These are phyloP conservation scores for Tiliacea aurago DNA, from an alignment of 2,888 invertebrate species.

Conservation along the genomic window DNA sequence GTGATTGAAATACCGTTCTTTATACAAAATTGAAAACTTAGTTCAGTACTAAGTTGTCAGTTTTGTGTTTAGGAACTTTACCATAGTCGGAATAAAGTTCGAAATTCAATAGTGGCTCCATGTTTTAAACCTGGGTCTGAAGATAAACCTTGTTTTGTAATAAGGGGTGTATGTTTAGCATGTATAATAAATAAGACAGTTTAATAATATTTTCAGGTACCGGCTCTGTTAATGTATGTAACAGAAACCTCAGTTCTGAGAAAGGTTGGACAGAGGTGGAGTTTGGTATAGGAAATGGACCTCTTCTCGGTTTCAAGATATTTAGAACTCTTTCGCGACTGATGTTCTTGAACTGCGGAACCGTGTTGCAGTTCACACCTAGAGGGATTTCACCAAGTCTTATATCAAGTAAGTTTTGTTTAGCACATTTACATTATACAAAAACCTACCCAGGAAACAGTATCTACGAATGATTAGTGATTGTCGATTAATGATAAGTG, in stretches of 20 bases:
- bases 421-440: background rate
- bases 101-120: too few species aligned
- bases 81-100: too few species aligned
- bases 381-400: slow-evolving; percentile 94
- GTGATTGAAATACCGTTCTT: too few species aligned
- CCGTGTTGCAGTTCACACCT: slow-evolving; percentile 94
- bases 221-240: slow-evolving; percentile 94
- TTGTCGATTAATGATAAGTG: background rate
- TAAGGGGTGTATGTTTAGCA: background rate
- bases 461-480: background rate
- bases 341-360: slow-evolving; percentile 94
- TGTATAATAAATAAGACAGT: background rate
- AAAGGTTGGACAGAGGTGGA: slow-evolving; percentile 97
- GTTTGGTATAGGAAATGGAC: slow-evolving; percentile 96
- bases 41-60: too few species aligned
- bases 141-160: too few species aligned
- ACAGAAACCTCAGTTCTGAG: slow-evolving; percentile 94
- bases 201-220: slow-evolving; percentile 87
- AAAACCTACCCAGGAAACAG: background rate
- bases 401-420: slow-evolving; percentile 92
- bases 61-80: too few species aligned
- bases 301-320: slow-evolving; percentile 94
- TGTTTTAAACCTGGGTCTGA: too few species aligned
- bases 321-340: slow-evolving; percentile 94
- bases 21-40: too few species aligned